Base-by-base conservation (phyloP, 2,888 invertebrate species). In the Rutpela maculata region DNA sequence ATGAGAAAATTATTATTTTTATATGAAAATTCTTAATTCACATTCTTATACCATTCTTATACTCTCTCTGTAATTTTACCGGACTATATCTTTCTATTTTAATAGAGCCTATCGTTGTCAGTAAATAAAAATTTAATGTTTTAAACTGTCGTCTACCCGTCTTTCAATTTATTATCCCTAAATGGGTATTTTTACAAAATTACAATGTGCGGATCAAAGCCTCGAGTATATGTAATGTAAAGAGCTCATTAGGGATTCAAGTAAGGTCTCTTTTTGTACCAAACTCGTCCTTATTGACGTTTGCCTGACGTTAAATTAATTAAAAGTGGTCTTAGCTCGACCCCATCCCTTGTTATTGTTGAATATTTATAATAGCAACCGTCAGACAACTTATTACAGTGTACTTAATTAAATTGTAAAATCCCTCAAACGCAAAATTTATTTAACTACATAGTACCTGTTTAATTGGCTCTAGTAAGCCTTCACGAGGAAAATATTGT, bases 261-360 rank as follows among this genome's bases (percentile, higher is more conserved):
- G 79, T 81, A 82, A 83, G 84, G 85, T 82, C 82, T 80, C 78
- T 82, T 82, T 83, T 83, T 82, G 82, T 76, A 80, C 82, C 80
- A 84, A 84, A 83, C 80, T 83, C 81, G 82, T 80, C 84, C 82
- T 83, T 84, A 87, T 86, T 84, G 85, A 85, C 85, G 84, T 83
- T 82, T 79, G 85, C 82, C 82, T 85, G 85, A 85, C 85, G 84
- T 83, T 83, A 85, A 87, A 86, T 87, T 87, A 87, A 87, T 87
- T 87, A 86, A 86, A 87, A 85, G 82, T 81, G 82, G 77, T 74
- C 80, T 76, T 74, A 38, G 71, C 76, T 71, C 74, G 56, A 56
- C 65, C 67, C 38, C 66, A 50, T 62, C 71, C 50, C 63, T 71
- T 72, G 77, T 75, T 78, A 80, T 79, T 82, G 69, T 66, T 78